Conservation (phyloP, 1,140 invertebrate species). For the Drosophila arizonae region DNA sequence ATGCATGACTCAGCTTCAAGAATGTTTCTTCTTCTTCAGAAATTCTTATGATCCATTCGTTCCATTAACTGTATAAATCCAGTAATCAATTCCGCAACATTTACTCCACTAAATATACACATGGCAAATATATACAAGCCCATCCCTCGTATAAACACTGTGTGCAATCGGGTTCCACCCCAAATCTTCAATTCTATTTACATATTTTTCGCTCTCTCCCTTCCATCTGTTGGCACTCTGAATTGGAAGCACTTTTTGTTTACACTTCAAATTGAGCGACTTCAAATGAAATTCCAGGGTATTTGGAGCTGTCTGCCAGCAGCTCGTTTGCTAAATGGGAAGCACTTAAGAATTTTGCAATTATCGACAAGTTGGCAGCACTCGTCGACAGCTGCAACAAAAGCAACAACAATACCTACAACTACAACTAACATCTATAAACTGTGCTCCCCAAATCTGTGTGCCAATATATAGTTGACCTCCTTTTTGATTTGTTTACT, state of each 20-base stretch:
- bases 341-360: conserved; percentile 54
- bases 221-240: background rate
- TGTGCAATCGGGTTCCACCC: conserved; percentile 2
- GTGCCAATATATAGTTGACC: conserved; percentile 67
- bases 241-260: conserved; percentile 25
- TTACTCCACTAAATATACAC: conserved; percentile 9
- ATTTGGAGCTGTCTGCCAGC: background rate
- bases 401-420: background rate
- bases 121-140: too few species aligned
- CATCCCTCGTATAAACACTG: background rate
- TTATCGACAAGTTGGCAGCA: conserved; percentile 43
- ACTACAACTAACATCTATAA: conserved; percentile 2
- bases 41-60: conserved; percentile 21
- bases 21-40: background rate
- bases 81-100: conserved; percentile 45
- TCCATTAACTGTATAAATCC: conserved; percentile 42
- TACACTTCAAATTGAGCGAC: conserved; percentile 36
- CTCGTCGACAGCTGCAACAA: conserved; percentile 14
- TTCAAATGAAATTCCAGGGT: conserved; percentile 24
- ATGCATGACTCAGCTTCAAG: conserved; percentile 40
- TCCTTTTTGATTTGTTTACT: conserved; percentile 69
- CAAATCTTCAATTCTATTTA: background rate
- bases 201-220: background rate
- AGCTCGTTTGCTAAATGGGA: conserved; percentile 25
- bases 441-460: conserved; percentile 31